Percentiles rank a stretch among this genome's conserved stretches.
Conservation (phyloP, 2,888 invertebrate genomes). For the Drosophila kanekoi region DNA sequence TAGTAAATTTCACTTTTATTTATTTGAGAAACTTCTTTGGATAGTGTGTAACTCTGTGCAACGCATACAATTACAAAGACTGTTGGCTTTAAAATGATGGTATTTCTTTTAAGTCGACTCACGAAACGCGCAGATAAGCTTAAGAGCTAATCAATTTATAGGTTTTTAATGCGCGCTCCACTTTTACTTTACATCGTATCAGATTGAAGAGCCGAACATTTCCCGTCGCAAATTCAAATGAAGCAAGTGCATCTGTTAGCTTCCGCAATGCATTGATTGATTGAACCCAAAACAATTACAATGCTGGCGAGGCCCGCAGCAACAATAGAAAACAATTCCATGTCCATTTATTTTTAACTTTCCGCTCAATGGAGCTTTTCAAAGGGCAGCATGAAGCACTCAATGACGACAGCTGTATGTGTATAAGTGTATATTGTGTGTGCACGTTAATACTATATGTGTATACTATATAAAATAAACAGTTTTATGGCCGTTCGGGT, state of each 20-base stretch:
- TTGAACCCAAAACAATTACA: constrained; percentile 50
- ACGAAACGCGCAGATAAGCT: constrained; percentile 7
- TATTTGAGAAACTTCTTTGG: constrained; percentile 21
- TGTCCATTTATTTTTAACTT: constrained; percentile 55
- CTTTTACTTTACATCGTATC: constrained; percentile 35
- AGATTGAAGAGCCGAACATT: constrained; percentile 7
- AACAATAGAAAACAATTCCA: constrained; percentile 45
- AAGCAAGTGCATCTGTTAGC: constrained; percentile 38
- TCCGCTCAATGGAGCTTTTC: constrained; percentile 64
- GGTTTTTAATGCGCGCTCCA: constrained; percentile 15
- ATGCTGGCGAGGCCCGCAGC: constrained; percentile 20
- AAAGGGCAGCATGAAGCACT: constrained; percentile 54
- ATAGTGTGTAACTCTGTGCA: not conserved
- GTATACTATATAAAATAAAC: constrained; percentile 45
- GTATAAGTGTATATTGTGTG: constrained; percentile 10
- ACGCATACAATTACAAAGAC: not conserved
- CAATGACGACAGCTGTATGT: constrained; percentile 19
- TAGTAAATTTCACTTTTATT: not conserved
- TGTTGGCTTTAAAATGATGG: constrained; percentile 5
- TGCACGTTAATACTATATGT: constrained; percentile 4
- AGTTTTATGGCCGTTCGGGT: constrained; percentile 71
- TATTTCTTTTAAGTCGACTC: constrained; percentile 1
- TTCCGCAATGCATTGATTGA: constrained; percentile 56
- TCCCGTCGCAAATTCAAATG: constrained; percentile 21
- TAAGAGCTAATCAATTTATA: constrained; percentile 5